Percentiles rank a stretch among this genome's conserved stretches.
Evolutionary conservation across 2,113 vertebrate genomes (phyloP).

Genomic region (Phalacrocorax pelagicus): DNA sequence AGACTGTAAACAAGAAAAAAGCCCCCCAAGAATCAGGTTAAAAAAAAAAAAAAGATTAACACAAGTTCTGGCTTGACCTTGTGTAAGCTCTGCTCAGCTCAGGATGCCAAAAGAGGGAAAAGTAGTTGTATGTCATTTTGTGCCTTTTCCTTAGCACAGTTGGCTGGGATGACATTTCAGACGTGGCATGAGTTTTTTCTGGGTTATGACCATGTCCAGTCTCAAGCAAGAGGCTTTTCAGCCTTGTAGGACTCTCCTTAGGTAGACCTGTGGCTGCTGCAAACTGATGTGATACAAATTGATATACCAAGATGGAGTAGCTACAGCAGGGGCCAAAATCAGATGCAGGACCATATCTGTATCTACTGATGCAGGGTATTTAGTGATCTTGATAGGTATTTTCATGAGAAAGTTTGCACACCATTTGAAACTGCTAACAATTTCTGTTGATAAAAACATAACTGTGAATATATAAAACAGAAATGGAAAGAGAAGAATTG

Average conservation of each 20-base stretch:
- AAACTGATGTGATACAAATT: neutral
- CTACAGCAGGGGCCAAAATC: fast-evolving
- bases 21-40: neutral
- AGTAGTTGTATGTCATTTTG: neutral
- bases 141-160: neutral
- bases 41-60: neutral
- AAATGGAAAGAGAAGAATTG: neutral
- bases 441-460: neutral
- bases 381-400: neutral
- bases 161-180: neutral
- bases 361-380: neutral
- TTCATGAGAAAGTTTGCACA: neutral
- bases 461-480: neutral
- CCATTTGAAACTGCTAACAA: neutral
- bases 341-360: neutral
- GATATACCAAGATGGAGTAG: neutral
- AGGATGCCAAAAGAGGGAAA: neutral
- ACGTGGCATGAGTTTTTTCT: neutral
- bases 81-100: neutral
- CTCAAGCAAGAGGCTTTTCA: neutral
- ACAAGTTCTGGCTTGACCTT: neutral
- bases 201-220: neutral
- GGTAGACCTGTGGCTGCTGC: neutral
- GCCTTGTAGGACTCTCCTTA: neutral
- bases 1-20: neutral